Evolutionary conservation across 2,888 invertebrate genomes (phyloP).

Genomic region (Cylloceria caligata): DNA sequence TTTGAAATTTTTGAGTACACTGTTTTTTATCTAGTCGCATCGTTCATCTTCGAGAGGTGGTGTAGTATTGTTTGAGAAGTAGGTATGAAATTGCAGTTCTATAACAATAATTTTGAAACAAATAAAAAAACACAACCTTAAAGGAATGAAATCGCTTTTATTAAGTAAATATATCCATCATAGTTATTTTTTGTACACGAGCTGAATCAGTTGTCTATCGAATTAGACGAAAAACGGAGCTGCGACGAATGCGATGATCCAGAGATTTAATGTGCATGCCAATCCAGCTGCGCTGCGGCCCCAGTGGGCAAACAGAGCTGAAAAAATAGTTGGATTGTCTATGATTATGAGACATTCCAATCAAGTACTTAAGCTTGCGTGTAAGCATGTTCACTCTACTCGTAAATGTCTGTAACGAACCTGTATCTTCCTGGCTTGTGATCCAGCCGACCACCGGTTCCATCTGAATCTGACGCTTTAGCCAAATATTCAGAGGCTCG

Average conservation of each 20-base stretch:
- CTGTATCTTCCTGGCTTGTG: slow-evolving; percentile 88
- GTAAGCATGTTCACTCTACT: neutral
- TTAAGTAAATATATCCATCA: neutral
- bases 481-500: slow-evolving; percentile 91
- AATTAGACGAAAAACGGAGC: slow-evolving; percentile 20
- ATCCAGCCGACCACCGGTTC: slow-evolving; percentile 92
- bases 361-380: slow-evolving; percentile 13
- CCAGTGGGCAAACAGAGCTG: slow-evolving; percentile 83
- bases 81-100: no score
- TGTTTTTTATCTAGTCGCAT: no score
- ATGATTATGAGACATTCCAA: slow-evolving; percentile 71
- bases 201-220: neutral
- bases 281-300: slow-evolving; percentile 72
- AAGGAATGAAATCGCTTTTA: no score
- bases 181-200: slow-evolving; percentile 11
- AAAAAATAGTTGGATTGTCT: slow-evolving; percentile 75
- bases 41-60: no score
- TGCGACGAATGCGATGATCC: neutral
- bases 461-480: slow-evolving; percentile 90
- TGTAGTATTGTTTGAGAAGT: no score
- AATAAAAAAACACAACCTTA: no score
- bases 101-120: no score
- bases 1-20: neutral
- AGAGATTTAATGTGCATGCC: slow-evolving; percentile 28
- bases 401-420: slow-evolving; percentile 73